phyloP scores from a whole-genome alignment of 2,113 vertebrate genomes.

The Acanthisitta chloris region DNA sequence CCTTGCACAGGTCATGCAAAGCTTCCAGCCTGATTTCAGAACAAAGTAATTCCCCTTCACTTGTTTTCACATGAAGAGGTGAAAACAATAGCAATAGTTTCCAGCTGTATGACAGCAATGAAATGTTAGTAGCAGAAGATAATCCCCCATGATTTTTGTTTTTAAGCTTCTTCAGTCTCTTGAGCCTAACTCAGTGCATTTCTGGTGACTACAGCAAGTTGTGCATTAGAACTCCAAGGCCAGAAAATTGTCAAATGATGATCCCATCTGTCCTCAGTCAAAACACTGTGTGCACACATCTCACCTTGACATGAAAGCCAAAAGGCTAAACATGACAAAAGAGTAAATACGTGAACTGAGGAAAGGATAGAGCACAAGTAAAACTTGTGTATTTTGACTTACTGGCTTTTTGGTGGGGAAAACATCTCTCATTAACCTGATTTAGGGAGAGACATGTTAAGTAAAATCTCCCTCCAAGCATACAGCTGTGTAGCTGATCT shows the following conservation, averaged over 20 bases:
- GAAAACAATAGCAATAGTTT: constrained; percentile 3
- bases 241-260: neutral
- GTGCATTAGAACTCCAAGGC: neutral
- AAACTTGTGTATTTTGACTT: neutral
- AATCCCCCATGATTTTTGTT: neutral
- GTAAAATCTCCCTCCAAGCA: neutral
- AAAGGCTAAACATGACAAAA: neutral
- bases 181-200: neutral
- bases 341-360: neutral
- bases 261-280: neutral
- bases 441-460: neutral
- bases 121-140: neutral
- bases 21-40: neutral
- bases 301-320: neutral
- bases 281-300: neutral
- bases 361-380: neutral
- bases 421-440: neutral
- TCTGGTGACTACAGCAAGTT: neutral
- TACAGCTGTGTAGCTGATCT: neutral
- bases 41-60: neutral
- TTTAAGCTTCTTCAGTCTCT: neutral
- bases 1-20: neutral
- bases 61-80: neutral
- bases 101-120: neutral
- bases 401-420: neutral